Conservation (phyloP, 1,140 invertebrate genomes). For the Meloidogyne chitwoodi region DNA sequence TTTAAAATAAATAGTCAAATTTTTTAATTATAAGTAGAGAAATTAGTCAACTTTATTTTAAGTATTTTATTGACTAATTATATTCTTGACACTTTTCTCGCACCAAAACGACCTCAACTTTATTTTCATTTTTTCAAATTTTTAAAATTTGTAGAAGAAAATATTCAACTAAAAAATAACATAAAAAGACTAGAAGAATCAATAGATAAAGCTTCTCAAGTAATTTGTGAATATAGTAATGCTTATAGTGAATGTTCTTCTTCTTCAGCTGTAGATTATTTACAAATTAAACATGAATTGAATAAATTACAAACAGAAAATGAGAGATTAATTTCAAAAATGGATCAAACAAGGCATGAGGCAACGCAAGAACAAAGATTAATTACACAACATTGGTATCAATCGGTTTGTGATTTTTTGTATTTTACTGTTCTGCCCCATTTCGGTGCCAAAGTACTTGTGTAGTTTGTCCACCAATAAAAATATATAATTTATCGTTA, state of each 20-base stretch:
- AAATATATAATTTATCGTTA: no score
- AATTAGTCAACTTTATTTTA: no score
- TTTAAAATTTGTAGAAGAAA: neutral
- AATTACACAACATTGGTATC: neutral
- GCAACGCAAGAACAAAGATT: conserved; percentile 14
- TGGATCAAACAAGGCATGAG: conserved; percentile 15
- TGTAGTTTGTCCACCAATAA: no score
- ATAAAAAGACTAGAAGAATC: neutral
- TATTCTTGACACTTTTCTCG: no score
- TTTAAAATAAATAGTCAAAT: no score
- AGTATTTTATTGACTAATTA: no score
- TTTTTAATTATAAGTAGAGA: no score
- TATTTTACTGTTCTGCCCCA: no score
- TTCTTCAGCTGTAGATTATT: conserved; percentile 4
- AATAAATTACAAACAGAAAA: conserved; percentile 8
- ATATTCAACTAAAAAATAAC: neutral
- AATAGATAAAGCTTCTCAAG: conserved; percentile 12
- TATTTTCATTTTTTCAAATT: neutral
- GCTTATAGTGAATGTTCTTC: neutral
- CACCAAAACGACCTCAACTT: no score
- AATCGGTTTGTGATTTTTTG: neutral
- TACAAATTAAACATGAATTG: conserved; percentile 12
- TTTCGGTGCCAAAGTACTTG: no score
- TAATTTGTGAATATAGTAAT: conserved; percentile 10
- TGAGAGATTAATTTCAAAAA: conserved; percentile 2